Base-by-base conservation (phyloP, 2,113 vertebrate genomes). In the Poecile atricapillus region DNA sequence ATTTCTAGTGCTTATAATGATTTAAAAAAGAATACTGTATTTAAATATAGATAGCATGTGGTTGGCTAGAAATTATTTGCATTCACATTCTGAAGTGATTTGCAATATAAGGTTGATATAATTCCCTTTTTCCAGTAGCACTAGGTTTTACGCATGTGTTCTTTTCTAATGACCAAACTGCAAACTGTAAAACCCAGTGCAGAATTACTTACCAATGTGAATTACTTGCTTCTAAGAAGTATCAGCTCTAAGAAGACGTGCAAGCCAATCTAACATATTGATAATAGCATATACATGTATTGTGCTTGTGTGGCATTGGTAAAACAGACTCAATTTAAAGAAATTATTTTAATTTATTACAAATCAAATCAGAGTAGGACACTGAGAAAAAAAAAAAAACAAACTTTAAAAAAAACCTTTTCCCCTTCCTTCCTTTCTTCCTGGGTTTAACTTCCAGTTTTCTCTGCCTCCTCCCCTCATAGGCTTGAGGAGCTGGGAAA, bases 141-240 rank as follows among this genome's bases (percentile, higher is more conserved):
- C 8, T 55, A 22, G 10, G 2, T 13, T 86, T 76, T 69, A 82
- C 11, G 39, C 13, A 2, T 19, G 3, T 46, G 14, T 10, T 63
- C 10, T 59, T 89, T 90, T 70, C 22, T 68, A 81, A 46, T 58
- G 14, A 47, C 10, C 17, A 65, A 64, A 41, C 16, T 64, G 30
- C 1, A 0, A 65, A 39, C 6, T 8, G 2, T 47, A 76, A n/a
- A 28, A 10, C 33, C 7, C 2, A 13, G 31, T 49, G 22, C 3
- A 80, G 82, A 95, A 73, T 69, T 28, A 76, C 28, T 85, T 83
- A 41, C 15, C 8, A 41, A 14, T 15, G 7, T 53, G n/a, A 90
- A 78, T 46, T 67, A 21, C 31, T 52, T 88, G 67, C 49, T 64
- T 83, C 20, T 41, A 71, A 43, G 21, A 33, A 5, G 3, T 50